These are phyloP conservation scores for Beris morrisii DNA, from an alignment of 2,888 invertebrate genomes.

Conservation along the genomic window DNA sequence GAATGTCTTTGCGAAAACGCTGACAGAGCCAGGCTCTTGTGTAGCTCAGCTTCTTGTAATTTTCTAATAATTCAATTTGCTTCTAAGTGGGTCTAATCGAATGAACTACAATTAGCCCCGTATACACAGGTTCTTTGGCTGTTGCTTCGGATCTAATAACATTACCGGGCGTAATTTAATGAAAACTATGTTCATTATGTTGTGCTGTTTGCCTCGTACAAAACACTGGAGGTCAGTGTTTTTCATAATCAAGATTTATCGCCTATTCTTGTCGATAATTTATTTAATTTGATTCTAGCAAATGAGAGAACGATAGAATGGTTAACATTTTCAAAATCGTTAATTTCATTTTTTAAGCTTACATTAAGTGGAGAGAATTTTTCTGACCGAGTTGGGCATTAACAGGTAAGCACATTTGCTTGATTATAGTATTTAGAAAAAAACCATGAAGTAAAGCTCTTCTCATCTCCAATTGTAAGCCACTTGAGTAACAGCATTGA, in stretches of 20 bases:
- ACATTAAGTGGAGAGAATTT: too few relatives aligned
- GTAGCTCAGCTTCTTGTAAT: slow-evolving; percentile 31
- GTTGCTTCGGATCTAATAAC: slow-evolving; percentile 7
- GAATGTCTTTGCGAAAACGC: slow-evolving; percentile 8
- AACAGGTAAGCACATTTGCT: too few relatives aligned
- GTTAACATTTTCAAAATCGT: too few relatives aligned
- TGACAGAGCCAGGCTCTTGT: slow-evolving; percentile 3
- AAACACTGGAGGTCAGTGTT: slow-evolving; percentile 18
- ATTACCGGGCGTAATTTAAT: slow-evolving; percentile 24
- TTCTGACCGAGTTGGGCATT: too few relatives aligned
- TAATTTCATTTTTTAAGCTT: too few relatives aligned
- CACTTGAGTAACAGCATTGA: too few relatives aligned
- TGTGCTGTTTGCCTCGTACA: neutral
- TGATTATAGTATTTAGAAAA: too few relatives aligned
- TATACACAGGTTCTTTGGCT: slow-evolving; percentile 14
- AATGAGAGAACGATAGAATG: slow-evolving; percentile 1
- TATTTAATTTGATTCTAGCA: slow-evolving; percentile 20
- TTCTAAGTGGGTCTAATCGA: slow-evolving; percentile 31
- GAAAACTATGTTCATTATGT: slow-evolving; percentile 20
- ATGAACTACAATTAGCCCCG: slow-evolving; percentile 31
- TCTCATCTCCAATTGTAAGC: too few relatives aligned
- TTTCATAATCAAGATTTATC: slow-evolving; percentile 27
- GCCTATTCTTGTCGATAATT: slow-evolving; percentile 9
- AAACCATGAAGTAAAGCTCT: too few relatives aligned
- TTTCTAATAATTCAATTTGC: slow-evolving; percentile 34